phyloP scores from a whole-genome alignment of 2,888 invertebrate genomes.

The Octodonta nipae region DNA sequence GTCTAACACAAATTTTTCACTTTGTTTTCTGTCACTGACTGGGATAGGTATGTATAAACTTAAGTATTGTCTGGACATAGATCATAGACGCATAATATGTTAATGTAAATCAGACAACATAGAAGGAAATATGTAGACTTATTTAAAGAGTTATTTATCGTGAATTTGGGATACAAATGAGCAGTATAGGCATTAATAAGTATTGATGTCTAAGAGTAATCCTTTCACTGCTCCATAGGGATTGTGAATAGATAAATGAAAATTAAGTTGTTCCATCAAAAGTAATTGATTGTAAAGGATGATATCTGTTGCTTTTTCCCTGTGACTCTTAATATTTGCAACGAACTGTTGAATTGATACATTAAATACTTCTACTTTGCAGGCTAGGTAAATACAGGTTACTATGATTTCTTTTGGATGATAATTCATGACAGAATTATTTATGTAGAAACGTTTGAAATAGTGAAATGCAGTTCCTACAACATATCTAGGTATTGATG shows the following conservation, averaged over 20 bases:
- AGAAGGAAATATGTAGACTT: too few species aligned
- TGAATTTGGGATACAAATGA: too few species aligned
- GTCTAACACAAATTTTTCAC: too few species aligned
- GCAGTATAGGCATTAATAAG: too few species aligned
- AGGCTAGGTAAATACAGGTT: slow-evolving; percentile 85
- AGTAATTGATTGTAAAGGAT: slow-evolving; percentile 88
- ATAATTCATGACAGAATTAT: slow-evolving; percentile 94
- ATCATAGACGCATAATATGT: too few species aligned
- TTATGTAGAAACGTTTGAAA: slow-evolving; percentile 89
- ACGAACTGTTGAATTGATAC: slow-evolving; percentile 94
- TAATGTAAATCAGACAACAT: too few species aligned
- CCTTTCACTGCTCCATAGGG: slow-evolving; percentile 93
- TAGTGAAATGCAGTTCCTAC: slow-evolving; percentile 89
- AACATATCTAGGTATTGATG: slow-evolving; percentile 86
- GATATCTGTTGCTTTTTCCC: slow-evolving; percentile 82
- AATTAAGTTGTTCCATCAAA: slow-evolving; percentile 87
- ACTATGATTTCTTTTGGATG: slow-evolving; percentile 94
- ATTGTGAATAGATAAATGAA: slow-evolving; percentile 90
- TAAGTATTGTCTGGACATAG: too few species aligned
- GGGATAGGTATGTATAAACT: too few species aligned
- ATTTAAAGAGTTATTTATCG: too few species aligned
- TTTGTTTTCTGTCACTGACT: too few species aligned
- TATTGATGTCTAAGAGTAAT: slow-evolving; percentile 87
- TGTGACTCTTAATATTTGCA: slow-evolving; percentile 79
- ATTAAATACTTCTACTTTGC: slow-evolving; percentile 98